A percentile compares a stretch with the other conserved stretches of the same genome.
These are phyloP conservation scores for Chlorospingus semifuscus DNA, from an alignment of 2,797 vertebrate species.

Conservation along the genomic window DNA sequence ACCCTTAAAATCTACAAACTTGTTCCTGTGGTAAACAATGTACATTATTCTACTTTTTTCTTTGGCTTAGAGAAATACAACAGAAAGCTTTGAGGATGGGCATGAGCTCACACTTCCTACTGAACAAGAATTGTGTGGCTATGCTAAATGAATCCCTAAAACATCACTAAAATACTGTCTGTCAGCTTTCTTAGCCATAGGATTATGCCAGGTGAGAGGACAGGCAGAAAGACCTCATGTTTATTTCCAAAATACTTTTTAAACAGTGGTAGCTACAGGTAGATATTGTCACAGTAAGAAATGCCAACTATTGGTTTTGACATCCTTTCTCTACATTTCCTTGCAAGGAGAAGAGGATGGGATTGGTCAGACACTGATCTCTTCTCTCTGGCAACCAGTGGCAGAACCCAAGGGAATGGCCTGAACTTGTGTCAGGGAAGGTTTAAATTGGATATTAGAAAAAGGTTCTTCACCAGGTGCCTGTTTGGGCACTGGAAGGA, in stretches of 20 bases:
- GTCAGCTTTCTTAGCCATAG: background rate
- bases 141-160: background rate
- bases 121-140: background rate
- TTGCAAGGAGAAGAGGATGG: background rate
- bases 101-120: background rate
- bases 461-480: background rate
- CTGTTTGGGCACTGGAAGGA: background rate
- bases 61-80: background rate
- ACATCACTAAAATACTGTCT: background rate
- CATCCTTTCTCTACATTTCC: background rate
- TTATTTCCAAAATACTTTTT: background rate
- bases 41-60: background rate
- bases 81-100: background rate
- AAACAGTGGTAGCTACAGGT: background rate
- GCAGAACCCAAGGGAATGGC: background rate
- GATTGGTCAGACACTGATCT: background rate
- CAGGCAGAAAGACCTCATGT: background rate
- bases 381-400: background rate
- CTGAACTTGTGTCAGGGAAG: background rate
- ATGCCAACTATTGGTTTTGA: fast-evolving
- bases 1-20: background rate
- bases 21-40: background rate
- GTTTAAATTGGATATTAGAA: background rate
- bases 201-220: background rate
- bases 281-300: background rate